phyloP scores from a whole-genome alignment of 2,888 invertebrate genomes.

The Macrosoma leucophasiata region DNA sequence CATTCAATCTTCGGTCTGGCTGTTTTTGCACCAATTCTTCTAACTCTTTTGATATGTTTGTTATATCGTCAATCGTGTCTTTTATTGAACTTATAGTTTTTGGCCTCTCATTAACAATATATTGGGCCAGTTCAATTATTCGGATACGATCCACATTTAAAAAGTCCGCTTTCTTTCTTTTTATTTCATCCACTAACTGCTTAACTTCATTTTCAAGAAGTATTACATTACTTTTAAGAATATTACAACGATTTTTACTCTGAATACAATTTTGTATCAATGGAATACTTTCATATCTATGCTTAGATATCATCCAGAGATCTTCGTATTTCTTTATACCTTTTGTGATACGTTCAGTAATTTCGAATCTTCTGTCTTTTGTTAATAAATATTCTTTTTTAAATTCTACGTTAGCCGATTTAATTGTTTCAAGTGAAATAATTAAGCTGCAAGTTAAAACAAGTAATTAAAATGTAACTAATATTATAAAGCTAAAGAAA shows the following conservation, averaged over 20 bases:
- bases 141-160: conserved; percentile 34
- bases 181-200: conserved; percentile 32
- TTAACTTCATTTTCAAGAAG: conserved; percentile 33
- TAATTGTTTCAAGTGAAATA: conserved; percentile 42
- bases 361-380: conserved; percentile 39
- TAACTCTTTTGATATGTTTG: conserved; percentile 23
- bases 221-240: conserved; percentile 32
- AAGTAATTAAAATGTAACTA: conserved; percentile 1
- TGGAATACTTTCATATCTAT: conserved; percentile 49
- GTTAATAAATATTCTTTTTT: conserved; percentile 45
- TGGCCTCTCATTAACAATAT: conserved; percentile 41
- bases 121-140: conserved; percentile 46
- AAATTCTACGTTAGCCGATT: conserved; percentile 46
- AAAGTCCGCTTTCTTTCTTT: conserved; percentile 32
- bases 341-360: conserved; percentile 35
- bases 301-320: conserved; percentile 46
- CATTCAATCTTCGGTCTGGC: no score
- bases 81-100: conserved; percentile 31
- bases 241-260: conserved; percentile 31
- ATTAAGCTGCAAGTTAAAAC: conserved; percentile 37
- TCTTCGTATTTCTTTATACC: conserved; percentile 52
- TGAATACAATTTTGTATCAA: conserved; percentile 43
- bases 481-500: no score
- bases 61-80: conserved; percentile 32
- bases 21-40: no score